Evolutionary conservation across 1,140 invertebrate species (phyloP).

Genomic region (Drosophila chauvacae): DNA sequence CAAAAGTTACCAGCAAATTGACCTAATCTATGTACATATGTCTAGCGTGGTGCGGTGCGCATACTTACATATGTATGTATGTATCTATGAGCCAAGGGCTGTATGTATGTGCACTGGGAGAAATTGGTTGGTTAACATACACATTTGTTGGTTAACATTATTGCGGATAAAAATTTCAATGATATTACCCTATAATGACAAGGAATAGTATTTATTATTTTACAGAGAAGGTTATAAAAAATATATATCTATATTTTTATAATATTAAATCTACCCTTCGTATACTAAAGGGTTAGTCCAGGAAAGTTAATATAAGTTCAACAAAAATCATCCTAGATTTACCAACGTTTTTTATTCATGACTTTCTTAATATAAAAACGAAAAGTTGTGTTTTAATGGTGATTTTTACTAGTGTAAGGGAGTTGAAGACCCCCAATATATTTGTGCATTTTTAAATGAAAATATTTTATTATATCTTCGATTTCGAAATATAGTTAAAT

Average conservation of each 20-base stretch:
- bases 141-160: neutral
- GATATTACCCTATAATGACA: neutral
- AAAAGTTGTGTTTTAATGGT: too few relatives aligned
- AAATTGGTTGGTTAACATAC: neutral
- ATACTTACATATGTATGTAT: conserved; percentile 6
- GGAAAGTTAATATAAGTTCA: too few relatives aligned
- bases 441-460: neutral
- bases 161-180: neutral
- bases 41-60: conserved; percentile 8
- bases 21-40: conserved; percentile 57
- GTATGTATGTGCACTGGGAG: conserved; percentile 5
- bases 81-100: neutral
- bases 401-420: too few relatives aligned
- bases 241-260: neutral
- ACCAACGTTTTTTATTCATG: too few relatives aligned
- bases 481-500: neutral
- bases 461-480: neutral
- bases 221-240: neutral
- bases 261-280: too few relatives aligned
- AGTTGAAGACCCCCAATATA: neutral
- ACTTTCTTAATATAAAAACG: too few relatives aligned
- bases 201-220: neutral
- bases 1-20: conserved; percentile 65
- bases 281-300: too few relatives aligned
- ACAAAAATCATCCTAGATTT: too few relatives aligned